phyloP scores from a whole-genome alignment of 2,113 vertebrate species.

The Caloenas nicobarica region DNA sequence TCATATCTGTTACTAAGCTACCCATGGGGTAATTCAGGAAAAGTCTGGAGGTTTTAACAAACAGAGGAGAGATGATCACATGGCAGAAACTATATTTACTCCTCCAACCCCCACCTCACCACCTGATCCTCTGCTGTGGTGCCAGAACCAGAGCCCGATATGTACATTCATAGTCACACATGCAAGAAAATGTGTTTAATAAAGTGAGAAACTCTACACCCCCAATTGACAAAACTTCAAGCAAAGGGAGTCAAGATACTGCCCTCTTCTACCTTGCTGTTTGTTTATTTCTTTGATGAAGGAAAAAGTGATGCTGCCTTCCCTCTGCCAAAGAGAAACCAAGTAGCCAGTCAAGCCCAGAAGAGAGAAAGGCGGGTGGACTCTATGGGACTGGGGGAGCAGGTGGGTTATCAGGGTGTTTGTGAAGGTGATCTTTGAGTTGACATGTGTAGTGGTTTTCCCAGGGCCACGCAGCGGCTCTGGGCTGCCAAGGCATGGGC shows the following conservation, averaged over 20 bases:
- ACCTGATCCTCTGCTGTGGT: not conserved
- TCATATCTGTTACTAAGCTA: not conserved
- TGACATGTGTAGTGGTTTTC: not conserved
- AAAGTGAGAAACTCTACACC: not conserved
- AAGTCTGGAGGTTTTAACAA: slow-evolving; percentile 27
- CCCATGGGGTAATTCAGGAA: not conserved
- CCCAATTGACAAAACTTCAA: not conserved
- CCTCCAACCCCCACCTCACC: not conserved
- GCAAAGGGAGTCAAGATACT: not conserved
- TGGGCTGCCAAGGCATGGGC: not conserved
- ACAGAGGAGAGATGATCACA: slow-evolving; percentile 26
- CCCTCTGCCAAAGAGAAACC: not conserved
- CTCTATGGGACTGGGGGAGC: not conserved
- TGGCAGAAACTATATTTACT: slow-evolving; percentile 25
- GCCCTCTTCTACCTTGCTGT: not conserved
- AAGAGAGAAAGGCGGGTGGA: not conserved
- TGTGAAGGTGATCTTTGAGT: not conserved
- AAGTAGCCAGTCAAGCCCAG: not conserved
- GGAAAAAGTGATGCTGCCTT: not conserved
- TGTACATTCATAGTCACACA: not conserved
- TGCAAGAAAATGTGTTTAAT: not conserved
- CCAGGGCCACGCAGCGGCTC: rapidly evolving
- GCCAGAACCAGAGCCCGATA: not conserved
- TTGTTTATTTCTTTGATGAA: not conserved
- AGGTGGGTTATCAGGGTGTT: not conserved